Base-by-base conservation (phyloP, 2,797 vertebrate species). In the Astyanax mexicanus region DNA sequence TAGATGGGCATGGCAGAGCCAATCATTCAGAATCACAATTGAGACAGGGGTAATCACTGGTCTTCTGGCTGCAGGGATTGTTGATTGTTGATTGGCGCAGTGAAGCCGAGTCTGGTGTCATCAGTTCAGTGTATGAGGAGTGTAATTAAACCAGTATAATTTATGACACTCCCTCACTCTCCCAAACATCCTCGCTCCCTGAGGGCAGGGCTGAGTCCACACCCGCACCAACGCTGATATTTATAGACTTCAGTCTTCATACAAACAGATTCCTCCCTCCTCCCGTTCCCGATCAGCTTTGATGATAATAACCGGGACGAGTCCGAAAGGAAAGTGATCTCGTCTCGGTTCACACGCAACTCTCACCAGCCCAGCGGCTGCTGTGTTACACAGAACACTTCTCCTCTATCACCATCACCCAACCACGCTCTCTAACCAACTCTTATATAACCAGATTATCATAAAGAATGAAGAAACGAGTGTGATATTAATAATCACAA, bases 241-340 rank as follows among this genome's bases (percentile, higher is more conserved):
- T 84, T 81, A 79, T 79, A 78, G 75, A 51, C 70, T 42, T 35
- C 54, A 44, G 55, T 58, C 64, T 64, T 81, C 23, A 75, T 72
- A 79, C 70, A 40, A 75, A 49, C 49, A 73, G 25, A 45, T 74
- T 69, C 52, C 29, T 49, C 68, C 57, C 64, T 79, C 77, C 45
- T 69, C 70, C 74, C 61, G 45, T 67, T 84, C 77, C 61, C 64
- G 83, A 88, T 87, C 86, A 84, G 82, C 86, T 91, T 90, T 87
- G 88, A 81, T 74, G 69, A 85, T 84, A 80, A 78, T 69, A 47
- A 57, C 70, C 32, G 11, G 75, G 60, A 74, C 66, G 57, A n/a
- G n/a, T n/a, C n/a, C n/a, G n/a, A 67, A 68, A 45, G 27, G 11
- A 70, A 66, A 70, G 44, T 35, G 61, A 68, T 70, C 42, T 72